Base-by-base conservation (phyloP, 2,888 invertebrate genomes). In the Chromoteleia sp. region DNA sequence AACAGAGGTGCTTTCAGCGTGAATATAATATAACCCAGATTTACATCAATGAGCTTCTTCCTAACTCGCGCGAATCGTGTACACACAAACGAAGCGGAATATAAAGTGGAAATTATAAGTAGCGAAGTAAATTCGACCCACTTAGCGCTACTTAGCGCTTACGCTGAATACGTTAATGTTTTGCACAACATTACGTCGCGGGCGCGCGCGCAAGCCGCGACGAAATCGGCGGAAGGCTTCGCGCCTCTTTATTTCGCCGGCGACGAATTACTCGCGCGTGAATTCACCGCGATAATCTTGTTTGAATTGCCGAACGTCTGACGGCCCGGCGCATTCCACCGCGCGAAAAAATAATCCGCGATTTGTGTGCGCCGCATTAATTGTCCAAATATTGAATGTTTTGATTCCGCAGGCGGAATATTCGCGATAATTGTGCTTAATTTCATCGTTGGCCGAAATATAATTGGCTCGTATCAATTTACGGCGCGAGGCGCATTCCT, bases 71-170 rank as follows among this genome's bases (percentile, higher is more conserved):
- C 78, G 71, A 78, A 70, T 68, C 74, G 52, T 75, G 78, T 82
- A 59, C 74, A 81, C 73, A 83, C 75, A 77, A 73, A 83, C 76
- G 75, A 83, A 78, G 75, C 68, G 76, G 78, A 81, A 83, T 81
- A 79, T 81, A 81, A 81, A 83, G 83, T 83, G 78, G 83, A 83
- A 83, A 83, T 83, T 83, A 83, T 76, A 81, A 83, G 81, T 73
- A 85, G 88, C 85, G 84, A 88, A 89, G 90, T 89, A 90, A 91
- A 91, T 91, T 91, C 90, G 89, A 90, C 89, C 91, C 91, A 91
- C 91, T 91, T 91, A 91, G 88, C 89, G 86, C 88, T 90, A 89
- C 90, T 91, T 91, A 91, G 87, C 88, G 89, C 90, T 89, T 88
- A 88, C 86, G 86, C 88, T 87, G 91, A 90, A 91, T 90, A 90